Evolutionary conservation across 2,797 vertebrate genomes (phyloP), one percentile per base, ranked within the genome.

Genomic region (Bradypodion pumilum): DNA sequence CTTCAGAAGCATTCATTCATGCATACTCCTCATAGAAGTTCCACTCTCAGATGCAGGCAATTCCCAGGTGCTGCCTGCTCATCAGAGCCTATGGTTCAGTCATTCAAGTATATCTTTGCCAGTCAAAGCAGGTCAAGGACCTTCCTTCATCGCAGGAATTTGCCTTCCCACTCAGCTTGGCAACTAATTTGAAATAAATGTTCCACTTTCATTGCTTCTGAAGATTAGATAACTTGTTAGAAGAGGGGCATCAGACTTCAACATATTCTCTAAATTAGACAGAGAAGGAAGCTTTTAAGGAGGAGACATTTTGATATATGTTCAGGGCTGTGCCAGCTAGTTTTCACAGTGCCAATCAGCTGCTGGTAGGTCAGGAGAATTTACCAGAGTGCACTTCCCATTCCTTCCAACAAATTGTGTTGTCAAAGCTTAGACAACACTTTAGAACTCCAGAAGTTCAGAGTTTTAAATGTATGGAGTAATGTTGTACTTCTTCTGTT

Each of bases 101-200:
- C 78, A 79, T 76, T 76, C 87, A 66, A 49, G 89, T 13, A 0
- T 35, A 65, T 74, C 90, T 69, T 72, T 70, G 74, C 87, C 93
- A 93, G 88, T 92, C 87, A 92, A 85, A 89, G 81, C 69, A 85
- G 87, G 87, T 86, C 92, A 88, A 91, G 86, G 85, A 88, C 81
- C 88, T 3, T 0, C 32, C 42, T 0, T 0, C 75, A 1, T 86
- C 82, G 76, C 81, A 59, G 75, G 86, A 76, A 83, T 85, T 86
- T 92, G 80, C 80, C 85, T 91, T 91, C 78, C 69, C 78, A 74
- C 81, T 85, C 81, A 35, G 19, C 25, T 63, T 90, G 78, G 85
- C 84, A 91, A 80, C 1, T 44, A 73, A 90, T 90, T 93, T 92
- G 81, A 63, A 87, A 91, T 52, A 59, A 52, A 59, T 2, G 1